Evolutionary conservation across 2,797 vertebrate genomes (phyloP), one percentile per base, ranked within the genome.

Genomic region (Arvicola amphibius): DNA sequence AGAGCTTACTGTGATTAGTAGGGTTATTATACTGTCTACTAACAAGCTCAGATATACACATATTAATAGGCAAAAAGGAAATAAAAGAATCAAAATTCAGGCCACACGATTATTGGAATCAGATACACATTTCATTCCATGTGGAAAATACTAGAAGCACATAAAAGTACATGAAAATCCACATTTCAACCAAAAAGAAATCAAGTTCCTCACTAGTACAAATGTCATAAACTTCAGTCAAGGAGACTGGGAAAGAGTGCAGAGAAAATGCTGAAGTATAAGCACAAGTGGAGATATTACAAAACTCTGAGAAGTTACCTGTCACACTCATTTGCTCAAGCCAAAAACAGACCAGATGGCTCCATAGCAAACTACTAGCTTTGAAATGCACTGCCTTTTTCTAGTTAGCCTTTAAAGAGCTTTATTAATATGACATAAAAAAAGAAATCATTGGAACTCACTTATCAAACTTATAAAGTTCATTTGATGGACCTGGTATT

Each of bases 141-240:
- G 34, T 19, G 10, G 21, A 34, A n/a, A 73, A 73, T 37, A 73
- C 12, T 37, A 81, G 95, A 84, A 77, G 0, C 29, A 85, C 1
- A 61, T 73, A 61, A 93, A 90, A 94, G 85, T 56, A 80, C 2
- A 61, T 73, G 61, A 88, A 90, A 94, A 92, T 56, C 5, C 17
- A 78, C 13, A 78, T 85, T 81, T 63, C 25, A 81, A 90, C 14
- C 27, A 23, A 91, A 80, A 0, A 86, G 27, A 83, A 92, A 89
- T 77, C 46, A 88, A 90, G 43, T 6, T 40, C 90, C 88, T 67
- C 34, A 21, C 10, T 71, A 73, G 48, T 37, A 71, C 6, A 92
- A 83, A 51, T 56, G 9, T 79, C 69, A 77, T n/a, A 37, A 67
- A 6, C 61, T 85, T 14, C 19, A 78, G 21, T 85, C 32, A 61